These are phyloP conservation scores for Ceyx melanurus DNA, from an alignment of 2,113 vertebrate genomes.

Conservation along the genomic window DNA sequence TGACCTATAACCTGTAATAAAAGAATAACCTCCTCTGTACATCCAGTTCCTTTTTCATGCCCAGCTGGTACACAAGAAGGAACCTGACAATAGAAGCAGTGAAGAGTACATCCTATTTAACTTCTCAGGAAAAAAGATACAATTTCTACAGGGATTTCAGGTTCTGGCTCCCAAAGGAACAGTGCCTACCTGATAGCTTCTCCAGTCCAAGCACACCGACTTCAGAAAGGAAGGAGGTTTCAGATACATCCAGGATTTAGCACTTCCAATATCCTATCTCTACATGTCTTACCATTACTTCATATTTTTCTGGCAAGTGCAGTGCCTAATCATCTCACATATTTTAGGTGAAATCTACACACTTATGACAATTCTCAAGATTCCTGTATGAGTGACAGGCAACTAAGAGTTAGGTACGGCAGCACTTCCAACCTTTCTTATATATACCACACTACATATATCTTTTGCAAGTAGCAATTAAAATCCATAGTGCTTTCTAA, in stretches of 20 bases:
- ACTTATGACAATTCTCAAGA: not conserved
- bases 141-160: not conserved
- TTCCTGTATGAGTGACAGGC: not conserved
- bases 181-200: not conserved
- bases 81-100: not conserved
- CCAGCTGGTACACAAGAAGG: not conserved
- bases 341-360: not conserved
- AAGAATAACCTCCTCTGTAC: not conserved
- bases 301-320: not conserved
- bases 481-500: not conserved
- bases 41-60: not conserved
- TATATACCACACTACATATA: not conserved
- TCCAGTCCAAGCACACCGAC: not conserved
- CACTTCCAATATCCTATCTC: not conserved
- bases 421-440: not conserved
- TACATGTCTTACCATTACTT: not conserved
- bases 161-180: not conserved
- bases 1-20: not conserved
- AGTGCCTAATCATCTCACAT: not conserved
- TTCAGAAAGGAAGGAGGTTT: not conserved
- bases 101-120: not conserved
- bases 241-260: not conserved
- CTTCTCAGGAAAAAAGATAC: not conserved
- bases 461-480: not conserved
- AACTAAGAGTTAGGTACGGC: not conserved